A percentile compares a stretch with the other conserved stretches of the same genome.
Conservation (phyloP, 2,797 vertebrate species). For the Siniperca undulata region DNA sequence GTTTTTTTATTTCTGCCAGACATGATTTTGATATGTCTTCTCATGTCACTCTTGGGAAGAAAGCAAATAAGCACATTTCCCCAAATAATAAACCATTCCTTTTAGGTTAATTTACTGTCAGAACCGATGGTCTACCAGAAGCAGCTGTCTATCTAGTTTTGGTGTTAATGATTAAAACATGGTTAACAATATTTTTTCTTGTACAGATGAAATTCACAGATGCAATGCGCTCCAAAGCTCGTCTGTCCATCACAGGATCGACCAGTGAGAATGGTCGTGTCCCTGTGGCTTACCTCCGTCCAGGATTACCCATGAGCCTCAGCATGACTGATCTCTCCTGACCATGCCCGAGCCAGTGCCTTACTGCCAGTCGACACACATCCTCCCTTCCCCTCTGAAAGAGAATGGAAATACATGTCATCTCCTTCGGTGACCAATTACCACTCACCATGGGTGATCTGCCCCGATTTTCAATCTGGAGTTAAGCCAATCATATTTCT, state of each 20-base stretch:
- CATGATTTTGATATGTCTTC: background rate
- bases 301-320: slow-evolving; percentile 99
- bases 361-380: slow-evolving; percentile 77
- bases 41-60: background rate
- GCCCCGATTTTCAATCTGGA: slow-evolving; percentile 37
- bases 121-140: background rate
- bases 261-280: slow-evolving; percentile 96
- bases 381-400: slow-evolving; percentile 38
- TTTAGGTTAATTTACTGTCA: background rate
- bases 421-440: slow-evolving; percentile 44
- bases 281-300: slow-evolving; percentile 97
- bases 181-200: slow-evolving; percentile 47
- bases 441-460: slow-evolving; percentile 16
- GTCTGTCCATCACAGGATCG: slow-evolving; percentile 98
- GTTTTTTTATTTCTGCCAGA: background rate
- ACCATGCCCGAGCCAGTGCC: slow-evolving; percentile 81
- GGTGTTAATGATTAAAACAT: background rate
- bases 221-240: slow-evolving; percentile 96
- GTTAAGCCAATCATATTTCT: slow-evolving; percentile 52
- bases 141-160: background rate
- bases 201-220: slow-evolving; percentile 96
- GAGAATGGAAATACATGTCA: slow-evolving; percentile 51
- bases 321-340: slow-evolving; percentile 91
- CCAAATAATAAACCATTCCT: background rate
- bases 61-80: background rate